Evolutionary conservation across 1,140 invertebrate species (phyloP).

Genomic region (Agraylea sexmaculata): DNA sequence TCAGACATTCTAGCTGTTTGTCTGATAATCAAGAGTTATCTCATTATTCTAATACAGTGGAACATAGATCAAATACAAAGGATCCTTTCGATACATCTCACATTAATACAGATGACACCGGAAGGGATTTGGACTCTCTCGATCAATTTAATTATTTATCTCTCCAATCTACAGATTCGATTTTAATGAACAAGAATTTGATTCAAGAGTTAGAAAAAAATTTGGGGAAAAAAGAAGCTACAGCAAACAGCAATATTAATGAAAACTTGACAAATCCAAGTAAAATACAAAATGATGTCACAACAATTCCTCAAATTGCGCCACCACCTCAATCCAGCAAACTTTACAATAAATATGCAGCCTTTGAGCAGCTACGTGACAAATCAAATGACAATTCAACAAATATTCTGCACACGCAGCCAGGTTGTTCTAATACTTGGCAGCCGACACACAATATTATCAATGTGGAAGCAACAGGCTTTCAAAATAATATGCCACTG

Average conservation of each 20-base stretch:
- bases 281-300: slow-evolving; percentile 5
- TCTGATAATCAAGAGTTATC: too few relatives aligned
- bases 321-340: slow-evolving; percentile 16
- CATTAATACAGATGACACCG: slow-evolving; percentile 1
- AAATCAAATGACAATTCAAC: slow-evolving; percentile 13
- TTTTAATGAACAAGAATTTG: slow-evolving; percentile 18
- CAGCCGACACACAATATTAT: slow-evolving; percentile 9
- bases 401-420: slow-evolving; percentile 4
- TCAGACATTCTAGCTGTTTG: too few relatives aligned
- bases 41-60: slow-evolving; percentile 2
- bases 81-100: slow-evolving; percentile 21
- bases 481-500: too few relatives aligned
- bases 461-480: not conserved
- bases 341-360: slow-evolving; percentile 19
- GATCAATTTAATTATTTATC: slow-evolving; percentile 11
- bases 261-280: slow-evolving; percentile 4
- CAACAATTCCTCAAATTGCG: slow-evolving; percentile 8
- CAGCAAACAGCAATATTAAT: slow-evolving; percentile 18
- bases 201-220: slow-evolving; percentile 20
- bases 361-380: slow-evolving; percentile 15
- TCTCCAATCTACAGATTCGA: slow-evolving; percentile 12
- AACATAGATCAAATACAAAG: slow-evolving; percentile 7
- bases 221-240: slow-evolving; percentile 20
- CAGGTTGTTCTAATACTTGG: slow-evolving; percentile 16
- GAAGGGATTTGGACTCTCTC: slow-evolving; percentile 7